Percentiles rank a stretch among this genome's conserved stretches.
Evolutionary conservation across 2,888 invertebrate species (phyloP).

Genomic region (Calameuta idolon): DNA sequence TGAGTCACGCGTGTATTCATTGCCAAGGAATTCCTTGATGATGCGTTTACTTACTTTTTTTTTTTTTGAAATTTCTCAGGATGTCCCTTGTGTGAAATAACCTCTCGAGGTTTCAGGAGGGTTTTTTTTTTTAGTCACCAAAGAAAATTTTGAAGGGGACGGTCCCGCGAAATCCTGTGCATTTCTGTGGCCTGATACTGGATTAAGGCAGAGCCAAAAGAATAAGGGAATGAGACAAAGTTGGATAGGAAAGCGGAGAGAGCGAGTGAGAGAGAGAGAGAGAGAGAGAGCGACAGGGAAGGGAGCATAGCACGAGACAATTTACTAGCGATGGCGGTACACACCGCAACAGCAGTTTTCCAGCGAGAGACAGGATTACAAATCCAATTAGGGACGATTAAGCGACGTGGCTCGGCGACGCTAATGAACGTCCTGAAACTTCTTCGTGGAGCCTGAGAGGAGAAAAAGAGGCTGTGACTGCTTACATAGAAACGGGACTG

Average conservation of each 20-base stretch:
- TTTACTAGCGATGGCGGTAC: conserved; percentile 17
- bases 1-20: conserved; percentile 19
- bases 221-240: not conserved
- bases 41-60: not conserved
- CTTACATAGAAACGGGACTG: not conserved
- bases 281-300: too few species aligned
- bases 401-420: conserved; percentile 22
- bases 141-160: not conserved
- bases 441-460: not conserved
- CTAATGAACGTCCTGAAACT: conserved; percentile 25
- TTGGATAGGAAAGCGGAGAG: not conserved
- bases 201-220: not conserved
- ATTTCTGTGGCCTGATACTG: not conserved
- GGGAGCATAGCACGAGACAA: not conserved
- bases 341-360: conserved; percentile 28
- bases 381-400: conserved; percentile 42
- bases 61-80: not conserved
- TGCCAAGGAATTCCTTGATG: conserved; percentile 19
- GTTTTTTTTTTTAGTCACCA: not conserved
- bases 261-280: too few species aligned
- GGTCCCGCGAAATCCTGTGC: not conserved
- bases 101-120: not conserved
- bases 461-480: not conserved
- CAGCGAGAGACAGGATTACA: conserved; percentile 29
- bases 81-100: not conserved